Base-by-base conservation (phyloP, 2,113 vertebrate genomes). In the Brienomyrus brachyistius region DNA sequence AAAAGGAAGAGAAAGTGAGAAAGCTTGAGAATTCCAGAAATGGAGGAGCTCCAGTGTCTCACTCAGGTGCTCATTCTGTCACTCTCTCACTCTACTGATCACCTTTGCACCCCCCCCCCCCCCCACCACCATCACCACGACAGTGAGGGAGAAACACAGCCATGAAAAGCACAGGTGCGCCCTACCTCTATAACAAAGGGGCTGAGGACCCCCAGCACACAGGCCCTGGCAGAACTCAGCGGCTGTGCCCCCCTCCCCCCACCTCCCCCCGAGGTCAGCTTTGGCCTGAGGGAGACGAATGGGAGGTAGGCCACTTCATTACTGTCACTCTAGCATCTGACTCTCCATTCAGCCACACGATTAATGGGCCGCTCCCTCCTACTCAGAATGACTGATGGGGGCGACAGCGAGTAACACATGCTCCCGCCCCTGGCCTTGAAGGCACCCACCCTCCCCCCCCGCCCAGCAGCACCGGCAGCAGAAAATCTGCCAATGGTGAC, bases 221-320 rank as follows among this genome's bases (percentile, higher is more conserved):
- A 35, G 84, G 10, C 21, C 10, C 47, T 83, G 80, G 35, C 40
- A 19, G 43, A 19, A 21, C 80, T 83, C 80, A 9, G 43, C 10
- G 35, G 11, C n/a, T 74, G 66, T 82, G 77, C 5, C 7, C 7
- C 21, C n/a, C 21, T 80, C n/a, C 74, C 31, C 45, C 13, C 1
- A 3, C 21, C 8, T 6, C 40, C 19, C 23, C 43, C 47, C 27
- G 23, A 56, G 9, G 59, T 15, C 74, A 45, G 19, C 40, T 17
- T 10, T 50, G 45, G 43, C 82, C 96, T 98, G 98, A 99, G 97
- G 97, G 97, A 98, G 98, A 99, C 98, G 98, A 99, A 99, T 99
- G 97, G 95, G 94, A 96, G 95, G 95, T 95, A 95, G 95, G 96
- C 97, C 96, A 98, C 97, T 98, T 99, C 98, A 98, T 98, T 98